A percentile compares a stretch with the other conserved stretches of the same genome.
Evolutionary conservation across 2,113 vertebrate species (phyloP).

Genomic region (Origma solitaria): DNA sequence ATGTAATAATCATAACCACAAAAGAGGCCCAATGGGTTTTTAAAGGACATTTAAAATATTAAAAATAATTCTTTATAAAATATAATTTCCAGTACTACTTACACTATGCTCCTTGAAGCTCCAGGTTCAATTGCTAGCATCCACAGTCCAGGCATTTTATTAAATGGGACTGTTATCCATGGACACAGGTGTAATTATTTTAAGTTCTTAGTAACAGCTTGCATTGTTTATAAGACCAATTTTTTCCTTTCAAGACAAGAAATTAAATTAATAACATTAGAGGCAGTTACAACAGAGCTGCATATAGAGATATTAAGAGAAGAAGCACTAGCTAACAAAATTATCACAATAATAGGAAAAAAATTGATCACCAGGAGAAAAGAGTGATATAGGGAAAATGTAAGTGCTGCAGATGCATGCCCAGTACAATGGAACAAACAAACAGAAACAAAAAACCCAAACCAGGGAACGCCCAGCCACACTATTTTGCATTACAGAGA

Average conservation of each 20-base stretch:
- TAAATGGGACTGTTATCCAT: not conserved
- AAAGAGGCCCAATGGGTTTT: not conserved
- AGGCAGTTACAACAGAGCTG: not conserved
- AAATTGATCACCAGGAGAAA: not conserved
- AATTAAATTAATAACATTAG: not conserved
- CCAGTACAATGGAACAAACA: not conserved
- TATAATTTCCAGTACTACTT: not conserved
- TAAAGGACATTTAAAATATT: not conserved
- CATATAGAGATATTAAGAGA: not conserved
- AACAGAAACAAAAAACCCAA: not conserved
- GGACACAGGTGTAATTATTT: not conserved
- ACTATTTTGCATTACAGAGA: not conserved
- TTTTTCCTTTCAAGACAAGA: not conserved
- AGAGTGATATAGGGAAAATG: not conserved
- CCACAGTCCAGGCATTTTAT: not conserved
- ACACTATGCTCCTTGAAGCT: not conserved
- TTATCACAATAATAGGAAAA: not conserved
- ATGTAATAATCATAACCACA: not conserved
- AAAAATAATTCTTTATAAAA: not conserved
- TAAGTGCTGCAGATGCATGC: not conserved
- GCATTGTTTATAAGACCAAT: not conserved
- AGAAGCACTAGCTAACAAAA: not conserved
- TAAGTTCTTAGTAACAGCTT: not conserved
- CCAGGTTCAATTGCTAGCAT: not conserved
- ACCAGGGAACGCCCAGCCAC: not conserved